Percentiles rank a stretch among this genome's conserved stretches.
Evolutionary conservation across 2,113 vertebrate genomes (phyloP).

Genomic region (Hystrix brachyura): DNA sequence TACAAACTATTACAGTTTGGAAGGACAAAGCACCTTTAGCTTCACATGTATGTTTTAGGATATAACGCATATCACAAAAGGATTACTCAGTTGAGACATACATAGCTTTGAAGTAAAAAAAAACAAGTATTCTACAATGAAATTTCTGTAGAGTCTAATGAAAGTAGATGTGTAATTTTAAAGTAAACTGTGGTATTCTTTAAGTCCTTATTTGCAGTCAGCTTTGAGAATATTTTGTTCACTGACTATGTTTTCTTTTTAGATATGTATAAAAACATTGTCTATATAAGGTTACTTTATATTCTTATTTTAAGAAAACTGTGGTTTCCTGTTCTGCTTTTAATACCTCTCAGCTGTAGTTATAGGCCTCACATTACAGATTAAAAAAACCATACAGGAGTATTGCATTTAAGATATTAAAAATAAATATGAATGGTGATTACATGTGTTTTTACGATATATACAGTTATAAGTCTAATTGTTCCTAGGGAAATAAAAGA

Average conservation of each 20-base stretch:
- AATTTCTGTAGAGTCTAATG: not conserved
- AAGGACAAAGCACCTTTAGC: not conserved
- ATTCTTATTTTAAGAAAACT: slow-evolving; percentile 83
- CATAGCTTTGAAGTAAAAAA: not conserved
- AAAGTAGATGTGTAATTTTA: slow-evolving; percentile 56
- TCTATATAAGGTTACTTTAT: not conserved
- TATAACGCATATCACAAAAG: not conserved
- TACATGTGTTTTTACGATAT: not conserved
- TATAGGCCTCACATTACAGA: slow-evolving; percentile 53
- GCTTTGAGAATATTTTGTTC: slow-evolving; percentile 69
- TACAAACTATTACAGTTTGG: not conserved
- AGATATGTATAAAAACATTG: slow-evolving; percentile 51
- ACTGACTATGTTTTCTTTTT: slow-evolving; percentile 77
- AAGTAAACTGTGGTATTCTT: slow-evolving; percentile 57
- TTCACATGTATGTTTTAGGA: not conserved
- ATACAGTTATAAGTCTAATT: not conserved
- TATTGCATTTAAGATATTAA: not conserved
- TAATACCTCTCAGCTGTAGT: slow-evolving; percentile 74
- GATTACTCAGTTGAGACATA: not conserved
- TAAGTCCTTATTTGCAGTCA: slow-evolving; percentile 38
- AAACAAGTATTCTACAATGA: not conserved
- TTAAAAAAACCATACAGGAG: not conserved
- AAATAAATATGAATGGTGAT: not conserved
- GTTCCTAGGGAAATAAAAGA: not conserved
- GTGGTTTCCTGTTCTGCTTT: slow-evolving; percentile 75